Conservation (phyloP, 1,140 invertebrate genomes). For the Drosophila saltans region DNA sequence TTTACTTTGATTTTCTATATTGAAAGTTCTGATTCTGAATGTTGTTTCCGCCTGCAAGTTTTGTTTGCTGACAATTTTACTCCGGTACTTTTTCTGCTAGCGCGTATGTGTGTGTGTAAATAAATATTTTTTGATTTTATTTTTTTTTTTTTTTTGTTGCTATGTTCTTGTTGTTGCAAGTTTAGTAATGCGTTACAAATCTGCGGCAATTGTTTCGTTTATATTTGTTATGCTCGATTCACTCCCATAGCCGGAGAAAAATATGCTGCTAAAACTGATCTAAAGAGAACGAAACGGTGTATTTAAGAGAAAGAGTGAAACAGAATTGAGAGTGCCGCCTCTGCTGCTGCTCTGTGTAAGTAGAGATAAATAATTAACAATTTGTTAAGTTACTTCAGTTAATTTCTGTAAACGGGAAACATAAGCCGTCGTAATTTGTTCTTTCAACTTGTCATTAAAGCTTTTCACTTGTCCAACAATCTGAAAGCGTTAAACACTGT, state of each 20-base stretch:
- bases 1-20: constrained; percentile 27
- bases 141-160: constrained; percentile 13
- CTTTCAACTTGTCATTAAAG: constrained; percentile 43
- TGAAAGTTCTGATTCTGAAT: constrained; percentile 48
- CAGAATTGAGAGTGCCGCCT: background rate
- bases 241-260: constrained; percentile 30
- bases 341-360: constrained; percentile 21
- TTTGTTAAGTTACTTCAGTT: constrained; percentile 45
- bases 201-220: constrained; percentile 63
- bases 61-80: constrained; percentile 18
- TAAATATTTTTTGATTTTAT: constrained; percentile 29
- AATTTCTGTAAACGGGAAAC: constrained; percentile 32
- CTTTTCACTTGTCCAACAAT: constrained; percentile 28
- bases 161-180: constrained; percentile 35
- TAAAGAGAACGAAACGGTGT: constrained; percentile 18
- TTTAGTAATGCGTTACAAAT: constrained; percentile 73
- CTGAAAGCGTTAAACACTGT: constrained; percentile 9
- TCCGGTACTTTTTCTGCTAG: constrained; percentile 26
- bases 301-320: constrained; percentile 6
- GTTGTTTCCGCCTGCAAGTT: constrained; percentile 30
- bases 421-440: constrained; percentile 40
- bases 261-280: constrained; percentile 34
- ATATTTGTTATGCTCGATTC: constrained; percentile 71
- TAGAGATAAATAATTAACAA: constrained; percentile 32
- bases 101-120: constrained; percentile 13